phyloP scores from a whole-genome alignment of 35 echinoderm and acorn worm genomes.

The Apostichopus californicus region DNA sequence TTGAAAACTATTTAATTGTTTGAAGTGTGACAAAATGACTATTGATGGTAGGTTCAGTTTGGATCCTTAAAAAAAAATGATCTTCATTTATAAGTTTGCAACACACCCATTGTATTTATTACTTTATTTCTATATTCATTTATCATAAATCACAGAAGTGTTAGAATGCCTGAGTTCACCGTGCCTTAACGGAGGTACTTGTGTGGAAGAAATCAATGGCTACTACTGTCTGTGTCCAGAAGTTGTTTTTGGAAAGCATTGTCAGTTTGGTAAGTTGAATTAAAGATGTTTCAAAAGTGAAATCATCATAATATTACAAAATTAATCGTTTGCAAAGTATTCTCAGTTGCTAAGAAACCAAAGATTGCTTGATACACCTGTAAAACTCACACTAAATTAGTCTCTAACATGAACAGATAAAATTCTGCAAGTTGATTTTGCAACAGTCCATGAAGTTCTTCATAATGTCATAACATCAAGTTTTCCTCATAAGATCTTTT shows the following conservation, averaged over 20 bases:
- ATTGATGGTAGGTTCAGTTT: neutral
- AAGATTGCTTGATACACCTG: too few relatives aligned
- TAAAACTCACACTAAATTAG: too few relatives aligned
- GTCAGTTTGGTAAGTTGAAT: neutral
- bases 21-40: neutral
- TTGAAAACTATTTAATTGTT: neutral
- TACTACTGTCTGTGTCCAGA: neutral
- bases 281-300: neutral
- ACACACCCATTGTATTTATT: neutral
- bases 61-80: neutral
- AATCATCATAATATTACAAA: neutral
- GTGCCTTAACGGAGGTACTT: neutral
- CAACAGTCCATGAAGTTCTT: too few relatives aligned
- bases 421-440: too few relatives aligned
- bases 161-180: slow-evolving; percentile 8
- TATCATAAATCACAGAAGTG: neutral
- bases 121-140: neutral
- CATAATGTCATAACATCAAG: too few relatives aligned
- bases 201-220: slow-evolving; percentile 6
- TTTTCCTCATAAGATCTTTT: too few relatives aligned
- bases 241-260: neutral
- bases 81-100: neutral
- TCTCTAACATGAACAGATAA: too few relatives aligned
- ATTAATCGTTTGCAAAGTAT: too few relatives aligned
- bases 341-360: too few relatives aligned